phyloP scores from a whole-genome alignment of 2,888 invertebrate genomes.

The Ommatoiulus sabulosus region DNA sequence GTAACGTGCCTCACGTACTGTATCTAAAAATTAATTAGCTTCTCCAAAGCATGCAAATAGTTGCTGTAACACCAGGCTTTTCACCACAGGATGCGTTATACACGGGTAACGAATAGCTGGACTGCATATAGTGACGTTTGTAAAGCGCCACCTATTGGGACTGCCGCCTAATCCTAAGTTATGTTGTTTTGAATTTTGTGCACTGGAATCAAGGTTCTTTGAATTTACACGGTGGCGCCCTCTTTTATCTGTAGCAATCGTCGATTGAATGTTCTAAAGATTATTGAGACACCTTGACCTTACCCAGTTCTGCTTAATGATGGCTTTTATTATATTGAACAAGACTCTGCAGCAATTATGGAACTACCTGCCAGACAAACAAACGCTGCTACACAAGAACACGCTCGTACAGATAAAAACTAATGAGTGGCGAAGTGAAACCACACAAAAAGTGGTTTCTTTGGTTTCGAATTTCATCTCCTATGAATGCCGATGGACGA shows the following conservation, averaged over 20 bases:
- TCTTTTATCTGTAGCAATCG: too few relatives aligned
- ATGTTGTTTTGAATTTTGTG: too few relatives aligned
- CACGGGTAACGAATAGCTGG: neutral
- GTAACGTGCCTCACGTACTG: neutral
- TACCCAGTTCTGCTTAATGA: neutral
- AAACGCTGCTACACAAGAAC: neutral
- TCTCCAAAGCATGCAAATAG: neutral
- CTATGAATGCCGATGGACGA: neutral
- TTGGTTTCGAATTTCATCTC: neutral
- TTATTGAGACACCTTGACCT: neutral
- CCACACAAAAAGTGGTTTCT: constrained; percentile 23
- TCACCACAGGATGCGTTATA: neutral
- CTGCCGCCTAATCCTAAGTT: too few relatives aligned
- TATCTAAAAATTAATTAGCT: neutral
- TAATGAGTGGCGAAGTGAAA: constrained; percentile 42
- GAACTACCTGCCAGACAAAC: neutral
- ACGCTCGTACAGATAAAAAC: neutral
- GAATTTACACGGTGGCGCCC: too few relatives aligned
- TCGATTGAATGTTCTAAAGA: neutral
- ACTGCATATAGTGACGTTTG: too few relatives aligned
- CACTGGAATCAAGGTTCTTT: too few relatives aligned
- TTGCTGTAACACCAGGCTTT: neutral
- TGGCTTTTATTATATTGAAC: neutral
- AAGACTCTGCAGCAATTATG: neutral
- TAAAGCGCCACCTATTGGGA: too few relatives aligned